Evolutionary conservation across 2,888 invertebrate genomes (phyloP).

Genomic region (Lithosia quadra): DNA sequence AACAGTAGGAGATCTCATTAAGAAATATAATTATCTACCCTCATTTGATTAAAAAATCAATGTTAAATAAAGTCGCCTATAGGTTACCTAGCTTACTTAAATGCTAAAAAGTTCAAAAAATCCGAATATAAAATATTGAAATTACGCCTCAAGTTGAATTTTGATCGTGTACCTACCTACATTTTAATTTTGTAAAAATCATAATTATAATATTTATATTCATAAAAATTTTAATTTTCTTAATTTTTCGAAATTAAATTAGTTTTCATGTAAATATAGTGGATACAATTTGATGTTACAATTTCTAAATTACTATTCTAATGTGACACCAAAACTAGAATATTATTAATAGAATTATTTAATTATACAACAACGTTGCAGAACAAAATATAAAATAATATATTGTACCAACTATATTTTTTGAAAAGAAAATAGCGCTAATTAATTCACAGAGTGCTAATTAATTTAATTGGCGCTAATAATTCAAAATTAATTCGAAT

Average conservation of each 20-base stretch:
- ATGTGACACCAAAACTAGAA: slow-evolving; percentile 15
- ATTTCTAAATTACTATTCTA: too few species aligned
- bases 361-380: background rate
- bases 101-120: background rate
- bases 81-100: background rate
- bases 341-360: background rate
- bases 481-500: background rate
- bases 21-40: background rate
- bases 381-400: background rate
- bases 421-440: background rate
- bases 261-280: background rate
- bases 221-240: background rate
- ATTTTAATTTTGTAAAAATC: background rate
- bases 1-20: background rate
- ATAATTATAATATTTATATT: background rate
- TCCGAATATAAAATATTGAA: background rate
- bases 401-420: background rate
- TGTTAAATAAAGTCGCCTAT: background rate
- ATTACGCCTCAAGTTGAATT: background rate
- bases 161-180: too few species aligned
- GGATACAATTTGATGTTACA: background rate
- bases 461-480: background rate
- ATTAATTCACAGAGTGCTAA: background rate
- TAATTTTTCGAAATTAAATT: background rate
- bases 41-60: too few species aligned